These are phyloP conservation scores for Heliocidaris tuberculata DNA, from an alignment of 35 echinoderm and acorn worm species.

Conservation along the genomic window DNA sequence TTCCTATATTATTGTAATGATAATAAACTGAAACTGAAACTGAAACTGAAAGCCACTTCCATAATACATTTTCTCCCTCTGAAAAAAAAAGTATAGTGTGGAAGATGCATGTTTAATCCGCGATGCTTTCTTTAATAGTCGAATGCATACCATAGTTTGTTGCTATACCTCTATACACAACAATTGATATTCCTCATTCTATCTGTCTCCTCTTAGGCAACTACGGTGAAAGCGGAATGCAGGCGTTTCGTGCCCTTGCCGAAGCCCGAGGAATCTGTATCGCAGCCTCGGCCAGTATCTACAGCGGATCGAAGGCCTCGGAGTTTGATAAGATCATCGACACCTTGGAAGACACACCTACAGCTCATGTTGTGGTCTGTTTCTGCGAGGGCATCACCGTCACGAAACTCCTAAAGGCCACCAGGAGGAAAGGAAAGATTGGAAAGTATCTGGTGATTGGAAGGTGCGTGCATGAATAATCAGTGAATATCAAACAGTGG, in stretches of 20 bases:
- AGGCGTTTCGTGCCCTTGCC: conserved; percentile 76
- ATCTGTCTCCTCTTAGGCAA: conserved; percentile 61
- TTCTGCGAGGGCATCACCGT: conserved; percentile 90
- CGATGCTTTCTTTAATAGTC: neutral
- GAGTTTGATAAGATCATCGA: conserved; percentile 71
- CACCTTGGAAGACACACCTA: conserved; percentile 55
- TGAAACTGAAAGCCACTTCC: no score
- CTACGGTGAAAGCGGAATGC: conserved; percentile 89
- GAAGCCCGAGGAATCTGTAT: conserved; percentile 75
- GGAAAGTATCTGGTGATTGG: conserved; percentile 84
- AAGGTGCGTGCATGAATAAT: conserved; percentile 53
- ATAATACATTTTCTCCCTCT: no score
- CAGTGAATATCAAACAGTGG: neutral
- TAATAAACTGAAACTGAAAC: no score
- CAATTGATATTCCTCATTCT: neutral
- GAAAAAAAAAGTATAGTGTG: no score
- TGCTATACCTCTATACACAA: neutral
- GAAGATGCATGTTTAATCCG: no score
- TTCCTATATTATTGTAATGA: no score
- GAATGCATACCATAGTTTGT: neutral
- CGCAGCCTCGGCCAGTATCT: conserved; percentile 62
- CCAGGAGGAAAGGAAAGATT: conserved; percentile 44
- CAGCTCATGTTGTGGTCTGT: conserved; percentile 84
- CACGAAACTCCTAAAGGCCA: conserved; percentile 68
- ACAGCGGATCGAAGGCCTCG: conserved; percentile 3